These are phyloP conservation scores for Paelopatides confundens DNA, from an alignment of 53 echinoderm and acorn worm genomes.

Conservation along the genomic window DNA sequence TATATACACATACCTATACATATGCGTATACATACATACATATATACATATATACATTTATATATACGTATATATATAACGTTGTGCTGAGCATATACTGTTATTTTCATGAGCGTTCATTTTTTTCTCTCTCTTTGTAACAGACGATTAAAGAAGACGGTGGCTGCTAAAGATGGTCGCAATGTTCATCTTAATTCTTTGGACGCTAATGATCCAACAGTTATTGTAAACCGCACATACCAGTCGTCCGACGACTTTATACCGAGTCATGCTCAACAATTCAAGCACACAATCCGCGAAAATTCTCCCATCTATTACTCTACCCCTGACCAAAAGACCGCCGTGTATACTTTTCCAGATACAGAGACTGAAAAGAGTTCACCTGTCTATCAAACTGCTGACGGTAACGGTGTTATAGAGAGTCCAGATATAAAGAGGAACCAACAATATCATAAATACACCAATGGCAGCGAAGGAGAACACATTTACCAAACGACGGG, in stretches of 20 bases:
- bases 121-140: too few species aligned
- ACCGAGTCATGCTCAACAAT: too few species aligned
- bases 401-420: not conserved
- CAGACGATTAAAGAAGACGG: not conserved
- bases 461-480: not conserved
- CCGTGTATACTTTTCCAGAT: not conserved
- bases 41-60: too few species aligned
- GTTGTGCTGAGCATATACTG: too few species aligned
- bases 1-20: too few species aligned
- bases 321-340: not conserved
- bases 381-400: not conserved
- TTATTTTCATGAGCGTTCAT: too few species aligned
- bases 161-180: not conserved
- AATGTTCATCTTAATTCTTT: not conserved
- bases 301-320: not conserved
- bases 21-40: too few species aligned
- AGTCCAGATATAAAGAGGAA: not conserved
- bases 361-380: not conserved
- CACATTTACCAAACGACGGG: not conserved
- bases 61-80: too few species aligned
- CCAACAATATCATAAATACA: not conserved
- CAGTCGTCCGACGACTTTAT: slow-evolving; percentile 10
- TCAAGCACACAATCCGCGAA: not conserved
- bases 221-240: slow-evolving; percentile 18
- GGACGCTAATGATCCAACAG: not conserved